Evolutionary conservation across 37 sponge, comb jelly and placozoan species (phyloP).

Genomic region (Oopsacas minuta): DNA sequence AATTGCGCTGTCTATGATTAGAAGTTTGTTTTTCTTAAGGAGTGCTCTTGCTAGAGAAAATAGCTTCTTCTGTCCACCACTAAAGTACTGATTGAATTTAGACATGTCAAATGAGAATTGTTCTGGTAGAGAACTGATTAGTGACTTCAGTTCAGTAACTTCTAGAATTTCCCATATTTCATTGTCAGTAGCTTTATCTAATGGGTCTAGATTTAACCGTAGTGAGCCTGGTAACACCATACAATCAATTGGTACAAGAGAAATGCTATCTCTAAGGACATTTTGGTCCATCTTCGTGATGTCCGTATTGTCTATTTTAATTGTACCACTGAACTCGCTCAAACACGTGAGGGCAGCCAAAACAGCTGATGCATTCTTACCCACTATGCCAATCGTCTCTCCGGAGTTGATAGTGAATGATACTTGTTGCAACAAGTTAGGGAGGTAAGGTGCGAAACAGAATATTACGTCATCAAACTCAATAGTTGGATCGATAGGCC

Average conservation of each 20-base stretch:
- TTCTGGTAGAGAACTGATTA: not conserved
- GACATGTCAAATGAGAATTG: not conserved
- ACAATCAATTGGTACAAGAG: not conserved
- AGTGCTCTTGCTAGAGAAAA: not conserved
- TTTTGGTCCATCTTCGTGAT: not conserved
- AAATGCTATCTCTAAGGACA: not conserved
- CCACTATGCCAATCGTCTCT: not conserved
- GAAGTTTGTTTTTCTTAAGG: not conserved
- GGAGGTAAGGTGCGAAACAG: not conserved
- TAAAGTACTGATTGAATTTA: not conserved
- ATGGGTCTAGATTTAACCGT: not conserved
- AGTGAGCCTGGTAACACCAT: not conserved
- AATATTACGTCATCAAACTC: not conserved
- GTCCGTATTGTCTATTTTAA: not conserved
- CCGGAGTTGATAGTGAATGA: slow-evolving; percentile 12
- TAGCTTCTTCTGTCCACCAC: not conserved
- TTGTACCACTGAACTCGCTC: not conserved
- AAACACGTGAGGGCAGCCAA: not conserved
- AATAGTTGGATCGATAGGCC: not conserved
- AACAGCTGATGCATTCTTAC: slow-evolving; percentile 1
- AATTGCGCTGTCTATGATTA: not conserved
- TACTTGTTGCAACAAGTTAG: not conserved
- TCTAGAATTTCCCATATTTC: not conserved
- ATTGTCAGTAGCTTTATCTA: not conserved
- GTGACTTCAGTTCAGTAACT: not conserved